A percentile compares a stretch with the other conserved stretches of the same genome.
Conservation (phyloP, 2,797 vertebrate genomes). For the Malurus splendens region DNA sequence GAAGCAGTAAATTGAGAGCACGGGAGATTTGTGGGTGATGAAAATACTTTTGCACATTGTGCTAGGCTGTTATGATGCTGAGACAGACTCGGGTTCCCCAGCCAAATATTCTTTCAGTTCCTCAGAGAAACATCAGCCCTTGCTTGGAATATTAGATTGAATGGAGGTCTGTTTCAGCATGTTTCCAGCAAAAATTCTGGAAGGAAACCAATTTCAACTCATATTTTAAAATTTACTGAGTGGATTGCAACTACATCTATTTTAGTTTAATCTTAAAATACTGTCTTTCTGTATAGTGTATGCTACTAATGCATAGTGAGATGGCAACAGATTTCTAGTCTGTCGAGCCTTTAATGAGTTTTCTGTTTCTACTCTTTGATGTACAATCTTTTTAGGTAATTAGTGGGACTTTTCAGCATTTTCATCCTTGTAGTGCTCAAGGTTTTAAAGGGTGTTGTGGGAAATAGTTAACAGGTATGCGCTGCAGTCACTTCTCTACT, state of each 20-base stretch:
- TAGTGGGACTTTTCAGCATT: slow-evolving; percentile 11
- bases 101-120: slow-evolving; percentile 42
- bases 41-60: background rate
- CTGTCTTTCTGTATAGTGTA: background rate
- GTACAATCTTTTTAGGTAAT: slow-evolving; percentile 18
- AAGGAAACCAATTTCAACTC: slow-evolving; percentile 22
- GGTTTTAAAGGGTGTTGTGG: background rate
- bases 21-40: slow-evolving; percentile 18
- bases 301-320: background rate
- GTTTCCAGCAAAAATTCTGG: slow-evolving; percentile 34
- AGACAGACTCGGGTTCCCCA: slow-evolving; percentile 8
- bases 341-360: slow-evolving; percentile 49
- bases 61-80: slow-evolving; percentile 26
- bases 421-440: background rate
- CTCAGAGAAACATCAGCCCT: slow-evolving; percentile 39
- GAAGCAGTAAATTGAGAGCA: slow-evolving; percentile 10
- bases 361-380: slow-evolving; percentile 34
- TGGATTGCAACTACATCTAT: slow-evolving; percentile 5
- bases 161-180: slow-evolving; percentile 20
- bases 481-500: background rate
- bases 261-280: slow-evolving; percentile 46
- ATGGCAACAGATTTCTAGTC: slow-evolving; percentile 43
- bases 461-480: background rate
- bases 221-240: slow-evolving; percentile 20
- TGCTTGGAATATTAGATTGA: slow-evolving; percentile 38